phyloP scores from a whole-genome alignment of 2,113 vertebrate genomes.

The Passer domesticus region DNA sequence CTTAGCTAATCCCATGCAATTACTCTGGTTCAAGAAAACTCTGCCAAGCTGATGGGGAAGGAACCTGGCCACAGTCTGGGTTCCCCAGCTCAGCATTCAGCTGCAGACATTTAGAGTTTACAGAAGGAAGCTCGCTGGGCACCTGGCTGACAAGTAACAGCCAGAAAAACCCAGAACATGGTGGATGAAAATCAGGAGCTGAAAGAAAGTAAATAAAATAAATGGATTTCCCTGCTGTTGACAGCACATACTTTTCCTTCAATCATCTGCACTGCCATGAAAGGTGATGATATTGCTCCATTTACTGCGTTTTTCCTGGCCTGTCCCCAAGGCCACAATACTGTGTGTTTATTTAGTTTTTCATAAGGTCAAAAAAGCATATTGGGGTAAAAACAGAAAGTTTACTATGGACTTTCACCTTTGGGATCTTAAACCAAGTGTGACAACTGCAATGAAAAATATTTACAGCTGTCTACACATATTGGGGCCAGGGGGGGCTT shows the following conservation, averaged over 20 bases:
- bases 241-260: background rate
- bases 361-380: constrained; percentile 8
- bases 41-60: background rate
- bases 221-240: background rate
- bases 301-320: constrained; percentile 49
- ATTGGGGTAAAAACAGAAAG: constrained; percentile 22
- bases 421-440: background rate
- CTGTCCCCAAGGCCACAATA: constrained; percentile 26
- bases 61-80: background rate
- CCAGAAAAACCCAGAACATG: background rate
- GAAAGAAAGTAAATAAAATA: constrained; percentile 6
- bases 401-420: constrained; percentile 61
- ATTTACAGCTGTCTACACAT: constrained; percentile 6
- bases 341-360: constrained; percentile 52
- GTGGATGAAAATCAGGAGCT: background rate
- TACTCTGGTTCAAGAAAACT: background rate
- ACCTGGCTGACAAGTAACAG: background rate
- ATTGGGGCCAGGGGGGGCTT: background rate
- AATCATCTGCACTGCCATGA: background rate
- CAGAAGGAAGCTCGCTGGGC: background rate
- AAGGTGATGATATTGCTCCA: constrained; percentile 40
- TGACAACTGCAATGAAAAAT: constrained; percentile 3
- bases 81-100: background rate
- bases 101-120: background rate
- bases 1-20: background rate